These are phyloP conservation scores for Molanna angustata DNA, from an alignment of 2,888 invertebrate genomes.

Conservation along the genomic window DNA sequence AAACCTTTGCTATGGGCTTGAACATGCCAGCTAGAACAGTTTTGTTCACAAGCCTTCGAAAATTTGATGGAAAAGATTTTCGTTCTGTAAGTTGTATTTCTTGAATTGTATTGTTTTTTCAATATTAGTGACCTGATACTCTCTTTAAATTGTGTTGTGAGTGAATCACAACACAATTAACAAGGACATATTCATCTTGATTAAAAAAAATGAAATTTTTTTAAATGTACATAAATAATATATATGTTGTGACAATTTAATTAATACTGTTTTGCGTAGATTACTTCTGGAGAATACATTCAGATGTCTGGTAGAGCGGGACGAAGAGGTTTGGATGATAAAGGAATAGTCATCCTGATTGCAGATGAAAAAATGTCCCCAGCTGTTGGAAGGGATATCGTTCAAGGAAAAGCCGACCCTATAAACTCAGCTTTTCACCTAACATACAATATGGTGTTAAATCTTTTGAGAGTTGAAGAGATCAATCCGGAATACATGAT, in stretches of 20 bases:
- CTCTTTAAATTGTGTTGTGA: no score
- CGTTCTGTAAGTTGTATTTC: slow-evolving; percentile 68
- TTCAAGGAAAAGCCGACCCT: slow-evolving; percentile 91
- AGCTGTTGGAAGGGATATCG: slow-evolving; percentile 68
- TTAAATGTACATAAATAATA: no score
- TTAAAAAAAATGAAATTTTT: no score
- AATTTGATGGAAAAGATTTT: slow-evolving; percentile 96
- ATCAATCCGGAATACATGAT: slow-evolving; percentile 99
- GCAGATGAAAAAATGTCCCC: slow-evolving; percentile 94
- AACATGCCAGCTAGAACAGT: slow-evolving; percentile 99
- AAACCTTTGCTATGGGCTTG: slow-evolving; percentile 99
- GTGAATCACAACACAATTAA: no score
- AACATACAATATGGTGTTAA: slow-evolving; percentile 98
- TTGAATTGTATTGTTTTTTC: slow-evolving; percentile 7
- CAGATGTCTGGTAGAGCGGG: slow-evolving; percentile 99
- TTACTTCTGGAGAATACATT: slow-evolving; percentile 97
- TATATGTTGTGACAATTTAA: no score
- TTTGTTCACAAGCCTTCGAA: slow-evolving; percentile 90
- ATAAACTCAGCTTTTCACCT: slow-evolving; percentile 99
- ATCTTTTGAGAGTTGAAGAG: slow-evolving; percentile 95
- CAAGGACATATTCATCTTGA: no score
- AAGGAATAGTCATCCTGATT: slow-evolving; percentile 97
- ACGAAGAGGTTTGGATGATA: slow-evolving; percentile 93
- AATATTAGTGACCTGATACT: no score
- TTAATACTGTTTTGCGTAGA: slow-evolving; percentile 41